phyloP scores from a whole-genome alignment of 2,888 invertebrate genomes.

The Drosophila eohydei region DNA sequence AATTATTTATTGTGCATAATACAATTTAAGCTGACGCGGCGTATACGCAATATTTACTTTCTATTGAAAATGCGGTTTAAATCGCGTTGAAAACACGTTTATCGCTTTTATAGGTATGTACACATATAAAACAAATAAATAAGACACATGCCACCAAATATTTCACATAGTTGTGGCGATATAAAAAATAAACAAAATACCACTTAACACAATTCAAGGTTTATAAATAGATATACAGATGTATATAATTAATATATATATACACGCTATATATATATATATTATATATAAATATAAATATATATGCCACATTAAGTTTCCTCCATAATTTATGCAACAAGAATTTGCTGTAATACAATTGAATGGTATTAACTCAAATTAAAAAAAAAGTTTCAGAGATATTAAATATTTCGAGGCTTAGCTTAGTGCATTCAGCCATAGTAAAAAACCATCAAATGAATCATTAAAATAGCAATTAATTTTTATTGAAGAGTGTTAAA shows the following conservation, averaged over 20 bases:
- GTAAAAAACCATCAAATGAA: slow-evolving; percentile 42
- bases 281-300: not conserved
- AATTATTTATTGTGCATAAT: slow-evolving; percentile 44
- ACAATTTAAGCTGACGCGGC: slow-evolving; percentile 36
- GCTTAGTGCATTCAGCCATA: slow-evolving; percentile 37
- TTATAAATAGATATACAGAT: not conserved
- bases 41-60: slow-evolving; percentile 36
- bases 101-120: not conserved
- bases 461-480: slow-evolving; percentile 70
- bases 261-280: not conserved
- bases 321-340: not conserved
- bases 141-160: not conserved
- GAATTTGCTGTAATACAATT: not conserved
- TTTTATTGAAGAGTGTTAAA: slow-evolving; percentile 46
- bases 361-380: not conserved
- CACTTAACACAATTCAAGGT: not conserved
- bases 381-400: not conserved
- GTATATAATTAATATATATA: not conserved
- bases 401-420: slow-evolving; percentile 19
- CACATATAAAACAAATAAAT: not conserved
- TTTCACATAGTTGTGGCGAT: not conserved
- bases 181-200: not conserved
- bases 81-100: slow-evolving; percentile 1
- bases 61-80: slow-evolving; percentile 13
- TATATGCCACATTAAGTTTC: not conserved